phyloP scores from a whole-genome alignment of 1,140 invertebrate species.

The Anastrepha obliqua region DNA sequence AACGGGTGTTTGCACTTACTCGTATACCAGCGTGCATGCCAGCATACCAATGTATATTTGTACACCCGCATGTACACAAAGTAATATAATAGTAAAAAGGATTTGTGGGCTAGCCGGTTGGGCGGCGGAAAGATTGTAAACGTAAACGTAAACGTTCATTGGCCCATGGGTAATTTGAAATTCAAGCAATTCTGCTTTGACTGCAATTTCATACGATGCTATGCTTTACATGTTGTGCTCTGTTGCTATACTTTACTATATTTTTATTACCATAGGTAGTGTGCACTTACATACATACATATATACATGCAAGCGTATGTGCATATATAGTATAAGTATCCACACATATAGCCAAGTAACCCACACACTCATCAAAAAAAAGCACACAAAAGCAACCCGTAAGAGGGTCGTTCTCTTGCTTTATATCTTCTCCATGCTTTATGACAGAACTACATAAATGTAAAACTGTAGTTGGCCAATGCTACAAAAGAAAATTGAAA shows the following conservation, averaged over 20 bases:
- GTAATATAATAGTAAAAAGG: neutral
- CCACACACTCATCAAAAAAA: neutral
- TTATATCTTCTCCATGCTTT: neutral
- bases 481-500: slow-evolving; percentile 11
- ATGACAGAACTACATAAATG: neutral
- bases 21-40: too few relatives aligned
- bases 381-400: neutral
- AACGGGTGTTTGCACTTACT: neutral
- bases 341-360: neutral
- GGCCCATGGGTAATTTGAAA: slow-evolving; percentile 51
- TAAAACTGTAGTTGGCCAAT: neutral
- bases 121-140: neutral
- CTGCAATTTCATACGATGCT: slow-evolving; percentile 32
- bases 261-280: slow-evolving; percentile 32
- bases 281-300: neutral
- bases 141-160: slow-evolving; percentile 50
- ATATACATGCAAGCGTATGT: neutral
- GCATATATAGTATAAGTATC: neutral
- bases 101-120: slow-evolving; percentile 4
- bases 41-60: neutral
- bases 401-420: neutral
- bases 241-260: neutral
- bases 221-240: slow-evolving; percentile 8
- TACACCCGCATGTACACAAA: neutral
- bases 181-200: slow-evolving; percentile 48